phyloP scores from a whole-genome alignment of 2,797 vertebrate genomes.

The Halcyon badia region DNA sequence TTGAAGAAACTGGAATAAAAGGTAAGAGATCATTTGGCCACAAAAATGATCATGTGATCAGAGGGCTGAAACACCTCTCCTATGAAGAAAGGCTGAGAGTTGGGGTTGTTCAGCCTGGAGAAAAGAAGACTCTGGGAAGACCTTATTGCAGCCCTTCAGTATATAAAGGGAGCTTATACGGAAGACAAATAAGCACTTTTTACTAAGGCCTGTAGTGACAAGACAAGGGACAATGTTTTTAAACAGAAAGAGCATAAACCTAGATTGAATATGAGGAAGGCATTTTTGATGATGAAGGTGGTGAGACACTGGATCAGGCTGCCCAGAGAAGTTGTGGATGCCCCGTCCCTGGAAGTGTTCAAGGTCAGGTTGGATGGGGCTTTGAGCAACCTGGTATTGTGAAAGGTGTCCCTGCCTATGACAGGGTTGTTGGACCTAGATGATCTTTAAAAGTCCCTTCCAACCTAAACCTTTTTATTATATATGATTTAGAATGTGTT shows the following conservation, averaged over 20 bases:
- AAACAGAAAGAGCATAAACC: background rate
- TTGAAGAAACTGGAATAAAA: background rate
- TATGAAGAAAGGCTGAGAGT: background rate
- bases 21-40: background rate
- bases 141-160: background rate
- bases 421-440: accelerated
- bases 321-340: background rate
- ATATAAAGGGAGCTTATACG: background rate
- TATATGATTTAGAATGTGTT: background rate
- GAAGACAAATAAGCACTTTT: background rate
- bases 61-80: background rate
- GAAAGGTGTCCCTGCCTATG: background rate
- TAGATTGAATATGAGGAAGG: background rate
- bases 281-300: background rate
- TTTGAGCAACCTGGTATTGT: background rate
- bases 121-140: background rate
- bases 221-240: background rate
- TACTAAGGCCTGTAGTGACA: background rate
- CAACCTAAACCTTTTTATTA: background rate
- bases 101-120: background rate
- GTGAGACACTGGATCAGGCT: background rate
- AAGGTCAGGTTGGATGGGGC: background rate
- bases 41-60: background rate
- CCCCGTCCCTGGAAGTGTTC: background rate
- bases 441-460: background rate